Conservation (phyloP, 2,888 invertebrate species). For the Lasius platythorax region DNA sequence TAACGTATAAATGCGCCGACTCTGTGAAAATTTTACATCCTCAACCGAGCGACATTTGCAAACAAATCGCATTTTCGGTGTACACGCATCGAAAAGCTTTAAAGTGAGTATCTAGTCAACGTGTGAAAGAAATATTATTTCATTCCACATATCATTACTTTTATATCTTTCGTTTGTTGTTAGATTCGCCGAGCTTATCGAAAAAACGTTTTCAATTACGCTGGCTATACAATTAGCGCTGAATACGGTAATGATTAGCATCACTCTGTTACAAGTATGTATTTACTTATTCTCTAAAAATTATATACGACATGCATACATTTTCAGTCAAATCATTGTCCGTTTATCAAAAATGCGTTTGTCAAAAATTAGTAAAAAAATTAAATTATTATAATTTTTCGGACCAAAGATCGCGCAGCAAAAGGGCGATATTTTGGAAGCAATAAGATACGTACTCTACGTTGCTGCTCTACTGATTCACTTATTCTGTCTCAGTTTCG, state of each 20-base stretch:
- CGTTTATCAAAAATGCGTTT: background rate
- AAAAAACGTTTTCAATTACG: constrained; percentile 39
- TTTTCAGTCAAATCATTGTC: background rate
- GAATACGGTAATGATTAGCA: constrained; percentile 46
- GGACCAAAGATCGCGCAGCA: constrained; percentile 18
- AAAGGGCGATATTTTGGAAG: background rate
- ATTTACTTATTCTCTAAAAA: background rate
- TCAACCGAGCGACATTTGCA: background rate
- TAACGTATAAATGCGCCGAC: background rate
- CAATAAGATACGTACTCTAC: constrained; percentile 20
- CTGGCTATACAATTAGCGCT: constrained; percentile 41
- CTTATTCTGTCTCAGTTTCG: constrained; percentile 53
- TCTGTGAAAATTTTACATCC: background rate
- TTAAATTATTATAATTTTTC: background rate
- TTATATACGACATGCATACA: background rate
- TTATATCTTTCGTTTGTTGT: background rate
- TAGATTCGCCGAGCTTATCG: constrained; percentile 43
- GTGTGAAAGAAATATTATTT: background rate
- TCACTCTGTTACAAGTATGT: constrained; percentile 50
- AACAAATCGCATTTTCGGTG: constrained; percentile 5
- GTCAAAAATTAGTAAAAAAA: background rate
- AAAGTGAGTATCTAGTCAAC: constrained; percentile 33
- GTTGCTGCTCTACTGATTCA: constrained; percentile 49
- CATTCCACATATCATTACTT: background rate
- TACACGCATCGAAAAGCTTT: constrained; percentile 33